These are phyloP conservation scores for Agapetus fuscipes DNA, from an alignment of 2,888 invertebrate genomes.

Conservation along the genomic window DNA sequence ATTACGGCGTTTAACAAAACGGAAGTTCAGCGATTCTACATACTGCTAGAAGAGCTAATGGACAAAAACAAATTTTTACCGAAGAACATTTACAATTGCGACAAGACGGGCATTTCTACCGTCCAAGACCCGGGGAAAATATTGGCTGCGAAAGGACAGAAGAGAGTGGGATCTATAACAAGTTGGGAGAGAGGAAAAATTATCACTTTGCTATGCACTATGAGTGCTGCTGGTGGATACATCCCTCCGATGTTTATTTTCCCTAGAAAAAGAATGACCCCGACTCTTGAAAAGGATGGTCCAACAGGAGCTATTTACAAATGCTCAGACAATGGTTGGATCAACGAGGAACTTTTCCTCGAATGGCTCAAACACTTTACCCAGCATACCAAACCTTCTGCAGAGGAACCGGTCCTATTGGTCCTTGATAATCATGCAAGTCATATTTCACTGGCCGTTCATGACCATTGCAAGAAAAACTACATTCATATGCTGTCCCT, in stretches of 20 bases:
- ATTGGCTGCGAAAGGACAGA: slow-evolving; percentile 30
- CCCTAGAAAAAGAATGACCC: slow-evolving; percentile 31
- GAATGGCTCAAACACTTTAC: slow-evolving; percentile 6
- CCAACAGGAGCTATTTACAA: slow-evolving; percentile 28
- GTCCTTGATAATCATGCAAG: slow-evolving; percentile 26
- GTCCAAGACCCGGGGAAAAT: slow-evolving; percentile 31
- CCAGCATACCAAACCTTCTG: slow-evolving; percentile 20
- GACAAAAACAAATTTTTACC: slow-evolving; percentile 8
- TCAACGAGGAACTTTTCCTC: slow-evolving; percentile 5
- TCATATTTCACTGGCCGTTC: slow-evolving; percentile 23
- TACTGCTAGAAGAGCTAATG: slow-evolving; percentile 9
- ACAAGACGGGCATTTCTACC: slow-evolving; percentile 32
- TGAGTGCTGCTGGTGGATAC: slow-evolving; percentile 31
- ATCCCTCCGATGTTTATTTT: slow-evolving; percentile 38
- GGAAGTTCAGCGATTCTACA: too few species aligned
- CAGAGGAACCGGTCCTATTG: slow-evolving; percentile 23
- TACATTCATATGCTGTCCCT: slow-evolving; percentile 22
- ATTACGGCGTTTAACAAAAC: too few species aligned
- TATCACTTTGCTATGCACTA: slow-evolving; percentile 32
- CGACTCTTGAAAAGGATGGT: slow-evolving; percentile 30
- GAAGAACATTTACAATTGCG: slow-evolving; percentile 27
- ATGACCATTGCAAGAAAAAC: slow-evolving; percentile 22
- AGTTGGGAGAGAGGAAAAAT: slow-evolving; percentile 30
- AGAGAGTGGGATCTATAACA: slow-evolving; percentile 31
- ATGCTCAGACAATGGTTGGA: slow-evolving; percentile 15